Base-by-base conservation (phyloP, 2,797 vertebrate species). In the Enteromius anoplus region DNA sequence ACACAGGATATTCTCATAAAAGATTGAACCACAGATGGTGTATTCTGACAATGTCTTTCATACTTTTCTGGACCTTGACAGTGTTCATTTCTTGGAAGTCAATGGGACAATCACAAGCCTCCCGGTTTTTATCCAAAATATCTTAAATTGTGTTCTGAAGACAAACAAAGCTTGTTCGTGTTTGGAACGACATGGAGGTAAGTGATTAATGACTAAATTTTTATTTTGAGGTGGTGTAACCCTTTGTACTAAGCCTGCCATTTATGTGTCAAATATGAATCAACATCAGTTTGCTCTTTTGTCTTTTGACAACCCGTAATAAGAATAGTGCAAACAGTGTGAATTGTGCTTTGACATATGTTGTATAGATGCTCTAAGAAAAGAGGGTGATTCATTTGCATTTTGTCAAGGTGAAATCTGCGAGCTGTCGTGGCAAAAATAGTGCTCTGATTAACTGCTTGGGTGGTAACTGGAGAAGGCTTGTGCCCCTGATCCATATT, bases 401-500 rank as follows among this genome's bases (percentile, higher is more conserved):
- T 58, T 83, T 62, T 69, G 26, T 80, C 42, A 76, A 71, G 71
- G 81, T 80, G 58, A 83, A 69, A 79, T 71, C 64, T 69, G 12
- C 7, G 29, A 55, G 26, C 51, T 75, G 71, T 26, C 47, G 34
- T 78, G 21, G 51, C 58, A 51, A 34, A 26, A 75, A 71, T 51
- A 53, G 69, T 60, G 49, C 47, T 82, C 21, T 37, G 55, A 77
- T 80, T 12, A 66, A 84, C 17, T 58, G 78, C 23, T 55, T 23
- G 53, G 32, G 37, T 62, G 4, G 32, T 80, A 83, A 71, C 29
- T 65, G 42, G 77, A 78, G 58, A 62, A 40, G 17, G 60, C 42
- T 80, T 40, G 42, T 21, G 64, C 19, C 34, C 15, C 23, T n/a
- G 12, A n/a, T 55, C 53, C 72, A n/a, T 53, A 8, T 1, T 17